These are phyloP conservation scores for Gryon sp. DNA, from an alignment of 1,140 invertebrate species.

Conservation along the genomic window DNA sequence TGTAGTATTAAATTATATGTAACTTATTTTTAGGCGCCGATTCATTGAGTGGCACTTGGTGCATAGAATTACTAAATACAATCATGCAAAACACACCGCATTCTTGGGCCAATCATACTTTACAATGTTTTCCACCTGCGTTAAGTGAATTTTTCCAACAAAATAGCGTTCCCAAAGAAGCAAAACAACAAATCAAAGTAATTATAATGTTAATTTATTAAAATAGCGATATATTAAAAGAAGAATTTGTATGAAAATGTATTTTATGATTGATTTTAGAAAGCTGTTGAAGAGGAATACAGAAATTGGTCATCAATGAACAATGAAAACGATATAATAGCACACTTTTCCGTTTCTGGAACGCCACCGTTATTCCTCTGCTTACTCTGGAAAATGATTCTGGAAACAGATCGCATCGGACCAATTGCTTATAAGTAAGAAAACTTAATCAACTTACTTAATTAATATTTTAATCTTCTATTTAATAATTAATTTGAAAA, in stretches of 20 bases:
- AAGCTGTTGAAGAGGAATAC: slow-evolving; percentile 96
- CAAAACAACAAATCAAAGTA: slow-evolving; percentile 91
- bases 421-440: slow-evolving; percentile 95
- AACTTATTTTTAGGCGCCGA: slow-evolving; percentile 77
- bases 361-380: slow-evolving; percentile 94
- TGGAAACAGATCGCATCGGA: slow-evolving; percentile 95
- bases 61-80: slow-evolving; percentile 92
- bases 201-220: slow-evolving; percentile 11
- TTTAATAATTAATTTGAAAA: background rate
- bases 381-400: slow-evolving; percentile 96
- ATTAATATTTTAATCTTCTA: background rate
- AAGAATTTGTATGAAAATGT: background rate
- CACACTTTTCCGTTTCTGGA: slow-evolving; percentile 94
- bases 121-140: slow-evolving; percentile 93
- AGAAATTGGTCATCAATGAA: slow-evolving; percentile 98
- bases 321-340: slow-evolving; percentile 97
- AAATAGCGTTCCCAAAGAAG: slow-evolving; percentile 91
- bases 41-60: slow-evolving; percentile 88
- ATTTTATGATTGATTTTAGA: slow-evolving; percentile 77
- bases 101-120: slow-evolving; percentile 94
- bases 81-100: slow-evolving; percentile 97
- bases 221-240: background rate
- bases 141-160: slow-evolving; percentile 93
- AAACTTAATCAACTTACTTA: too few relatives aligned
- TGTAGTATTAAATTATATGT: background rate